Evolutionary conservation across 2,888 invertebrate genomes (phyloP), one percentile per base, ranked within the genome.

Genomic region (Entomobrya multifasciata): DNA sequence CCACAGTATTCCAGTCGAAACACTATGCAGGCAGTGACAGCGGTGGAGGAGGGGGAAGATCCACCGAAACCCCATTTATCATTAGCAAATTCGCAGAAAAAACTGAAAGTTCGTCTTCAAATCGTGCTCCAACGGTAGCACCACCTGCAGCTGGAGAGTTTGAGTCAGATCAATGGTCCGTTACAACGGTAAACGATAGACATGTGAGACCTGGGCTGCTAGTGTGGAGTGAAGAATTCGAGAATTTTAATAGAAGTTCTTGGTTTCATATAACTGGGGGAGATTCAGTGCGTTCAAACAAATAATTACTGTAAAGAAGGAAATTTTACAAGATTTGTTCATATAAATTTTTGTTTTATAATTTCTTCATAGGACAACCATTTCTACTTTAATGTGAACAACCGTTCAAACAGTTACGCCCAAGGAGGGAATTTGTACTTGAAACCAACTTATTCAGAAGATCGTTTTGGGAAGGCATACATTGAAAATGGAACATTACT

Each of bases 401-500:
- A 57, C n/a, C 41, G 67, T 6, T 65, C 60, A 49, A 88, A 85
- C 41, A 87, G 86, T 60, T 88, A 67, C 30, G 79, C 79, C 8
- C 17, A 49, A 20, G 80, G 83, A 52, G 88, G 88, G 13, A 62
- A 72, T 6, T 47, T 87, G 27, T 78, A 78, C 44, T 30, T 88
- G n/a, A 85, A 87, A 36, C 88, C 88, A 8, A 79, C 86, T 2
- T 83, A 78, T 30, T 74, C 87, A 11, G 70, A 49, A n/a, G 87
- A 87, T 62, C 67, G 70, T 15, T 87, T 85, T 57, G 88, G 88
- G n/a, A 74, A 81, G 30, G 83, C 80, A 17, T 88, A 86, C 62
- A 20, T 87, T n/a, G 77, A 74, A 47, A 88, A 88, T 74, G 88
- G 88, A 57, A 86, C 86, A 1, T 30, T 88, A 22, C 25, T 85